phyloP scores from a whole-genome alignment of 2,113 vertebrate species.

The Meriones unguiculatus region DNA sequence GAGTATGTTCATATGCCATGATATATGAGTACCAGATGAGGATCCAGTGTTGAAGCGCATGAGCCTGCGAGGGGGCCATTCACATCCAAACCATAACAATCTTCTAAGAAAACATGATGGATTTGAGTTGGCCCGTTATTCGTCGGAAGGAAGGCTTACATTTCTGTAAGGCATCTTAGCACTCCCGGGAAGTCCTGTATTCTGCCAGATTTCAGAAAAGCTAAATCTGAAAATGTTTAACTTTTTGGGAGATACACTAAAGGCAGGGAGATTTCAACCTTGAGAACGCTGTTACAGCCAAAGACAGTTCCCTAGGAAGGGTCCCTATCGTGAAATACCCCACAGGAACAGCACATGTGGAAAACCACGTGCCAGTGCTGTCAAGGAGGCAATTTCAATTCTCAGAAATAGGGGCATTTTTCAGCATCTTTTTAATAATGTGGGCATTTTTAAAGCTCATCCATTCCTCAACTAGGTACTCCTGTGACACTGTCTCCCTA shows the following conservation, averaged over 20 bases:
- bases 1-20: background rate
- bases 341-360: constrained; percentile 54
- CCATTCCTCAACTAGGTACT: constrained; percentile 55
- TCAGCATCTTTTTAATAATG: constrained; percentile 67
- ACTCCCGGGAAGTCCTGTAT: background rate
- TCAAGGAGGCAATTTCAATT: constrained; percentile 48
- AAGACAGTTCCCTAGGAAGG: constrained; percentile 45
- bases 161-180: background rate
- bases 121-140: background rate
- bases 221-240: constrained; percentile 61
- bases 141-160: background rate
- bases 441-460: constrained; percentile 60
- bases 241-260: background rate
- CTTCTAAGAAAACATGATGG: background rate
- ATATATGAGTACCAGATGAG: background rate
- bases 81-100: background rate
- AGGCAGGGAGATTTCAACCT: background rate
- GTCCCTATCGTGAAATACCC: constrained; percentile 51
- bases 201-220: constrained; percentile 36
- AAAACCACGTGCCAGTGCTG: constrained; percentile 18
- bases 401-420: constrained; percentile 49
- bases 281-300: constrained; percentile 33
- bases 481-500: constrained; percentile 49
- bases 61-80: background rate
- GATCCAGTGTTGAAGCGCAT: no score